Evolutionary conservation across 92 coral and sea anemone genomes (phyloP), one percentile per base, ranked within the genome.

Genomic region (Actinernus sp.): DNA sequence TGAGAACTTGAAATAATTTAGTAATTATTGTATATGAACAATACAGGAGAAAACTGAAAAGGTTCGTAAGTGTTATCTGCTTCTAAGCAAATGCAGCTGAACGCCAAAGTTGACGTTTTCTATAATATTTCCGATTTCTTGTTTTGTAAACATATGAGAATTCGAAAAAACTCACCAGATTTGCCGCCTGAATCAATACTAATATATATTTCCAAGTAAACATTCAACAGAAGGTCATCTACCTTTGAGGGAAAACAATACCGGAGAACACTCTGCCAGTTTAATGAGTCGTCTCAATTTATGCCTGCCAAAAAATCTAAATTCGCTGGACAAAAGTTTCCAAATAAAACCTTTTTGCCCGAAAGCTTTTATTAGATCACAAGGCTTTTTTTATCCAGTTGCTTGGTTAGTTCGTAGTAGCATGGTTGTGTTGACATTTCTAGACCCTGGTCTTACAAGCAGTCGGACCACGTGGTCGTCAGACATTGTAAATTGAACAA

Each of bases 191-290:
- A 46, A 38, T 61, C 60, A 73, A 73, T 61, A 73, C 53, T 41
- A 61, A 73, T 73, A 73, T 60, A 59, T 73, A 46, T 36, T 45
- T 34, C 61, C 60, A 59, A 37, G 80, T 61, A 73, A 73, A 73
- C 53, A 73, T 3, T 57, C 56, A 44, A 82, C 55, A 62, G 46
- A 43, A 54, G 55, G 33, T 50, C 53, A 51, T 34, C 60, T 36
- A 25, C 36, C 71, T 29, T 20, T 23, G 28, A 23, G 5, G 1
- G 48, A 33, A 66, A 66, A 50, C 62, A 50, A 66, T 66, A 66
- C 37, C 40, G 7, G 0, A 10, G 13, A 25, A 26, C 16, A 50
- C 22, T 49, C 19, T 51, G 14, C 11, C 23, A 66, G 24, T 49
- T 26, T 12, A 6, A 17, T 7, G 36, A 58, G 26, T 49, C 58